These are phyloP conservation scores for Puffinus mauretanicus DNA, from an alignment of 2,113 vertebrate genomes.

Conservation along the genomic window DNA sequence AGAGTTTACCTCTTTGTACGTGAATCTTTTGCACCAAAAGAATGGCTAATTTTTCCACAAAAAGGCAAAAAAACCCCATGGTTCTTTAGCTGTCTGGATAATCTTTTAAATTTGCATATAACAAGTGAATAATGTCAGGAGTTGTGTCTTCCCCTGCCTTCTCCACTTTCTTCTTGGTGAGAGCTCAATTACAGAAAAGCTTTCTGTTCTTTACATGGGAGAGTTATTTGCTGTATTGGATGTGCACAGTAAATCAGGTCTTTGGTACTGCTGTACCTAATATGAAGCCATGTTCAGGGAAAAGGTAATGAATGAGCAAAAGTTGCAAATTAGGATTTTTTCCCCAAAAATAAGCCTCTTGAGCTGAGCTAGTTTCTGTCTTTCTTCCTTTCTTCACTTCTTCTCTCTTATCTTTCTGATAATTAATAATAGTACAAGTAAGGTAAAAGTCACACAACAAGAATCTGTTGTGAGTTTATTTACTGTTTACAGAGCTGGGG, in stretches of 20 bases:
- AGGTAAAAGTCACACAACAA: neutral
- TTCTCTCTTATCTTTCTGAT: neutral
- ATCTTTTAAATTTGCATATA: neutral
- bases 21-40: neutral
- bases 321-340: neutral
- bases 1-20: neutral
- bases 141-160: neutral
- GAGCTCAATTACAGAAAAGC: neutral
- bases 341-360: neutral
- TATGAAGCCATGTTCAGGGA: neutral
- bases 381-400: neutral
- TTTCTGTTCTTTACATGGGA: neutral
- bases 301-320: conserved; percentile 7
- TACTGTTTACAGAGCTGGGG: neutral
- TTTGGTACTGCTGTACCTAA: conserved; percentile 8
- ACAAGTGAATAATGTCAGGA: neutral
- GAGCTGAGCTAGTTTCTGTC: neutral
- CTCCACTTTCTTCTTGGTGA: neutral
- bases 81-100: neutral
- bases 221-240: neutral
- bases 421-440: neutral
- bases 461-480: neutral
- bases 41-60: neutral
- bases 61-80: rapidly evolving
- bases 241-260: neutral